phyloP scores from a whole-genome alignment of 2,113 vertebrate genomes.

The Carassius gibelio region DNA sequence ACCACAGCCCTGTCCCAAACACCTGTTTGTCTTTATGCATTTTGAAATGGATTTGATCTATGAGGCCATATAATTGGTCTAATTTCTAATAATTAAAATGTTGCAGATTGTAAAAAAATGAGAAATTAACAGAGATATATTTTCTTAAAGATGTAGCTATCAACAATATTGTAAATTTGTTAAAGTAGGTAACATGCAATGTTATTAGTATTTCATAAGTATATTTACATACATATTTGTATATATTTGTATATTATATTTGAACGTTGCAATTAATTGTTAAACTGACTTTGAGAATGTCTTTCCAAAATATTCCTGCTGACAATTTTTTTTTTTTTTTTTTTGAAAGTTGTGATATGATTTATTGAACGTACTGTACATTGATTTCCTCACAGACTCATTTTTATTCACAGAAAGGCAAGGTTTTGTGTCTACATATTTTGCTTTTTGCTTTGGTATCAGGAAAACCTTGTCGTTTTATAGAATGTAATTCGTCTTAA shows the following conservation, averaged over 20 bases:
- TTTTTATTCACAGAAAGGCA: background rate
- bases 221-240: no score
- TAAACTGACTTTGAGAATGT: background rate
- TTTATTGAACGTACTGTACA: background rate
- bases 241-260: background rate
- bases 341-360: background rate
- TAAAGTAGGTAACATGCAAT: background rate
- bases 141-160: no score
- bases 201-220: no score
- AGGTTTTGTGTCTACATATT: no score
- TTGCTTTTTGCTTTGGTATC: background rate
- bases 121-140: no score
- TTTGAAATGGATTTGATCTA: background rate
- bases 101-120: no score
- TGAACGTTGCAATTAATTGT: background rate
- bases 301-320: background rate
- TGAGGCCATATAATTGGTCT: no score
- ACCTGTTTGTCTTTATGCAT: background rate
- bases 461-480: background rate
- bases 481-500: no score
- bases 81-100: no score
- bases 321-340: background rate
- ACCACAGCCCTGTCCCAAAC: background rate
- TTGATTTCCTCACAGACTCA: background rate
- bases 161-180: background rate